phyloP scores from a whole-genome alignment of 1,140 invertebrate species.

The Drosophila guanche region DNA sequence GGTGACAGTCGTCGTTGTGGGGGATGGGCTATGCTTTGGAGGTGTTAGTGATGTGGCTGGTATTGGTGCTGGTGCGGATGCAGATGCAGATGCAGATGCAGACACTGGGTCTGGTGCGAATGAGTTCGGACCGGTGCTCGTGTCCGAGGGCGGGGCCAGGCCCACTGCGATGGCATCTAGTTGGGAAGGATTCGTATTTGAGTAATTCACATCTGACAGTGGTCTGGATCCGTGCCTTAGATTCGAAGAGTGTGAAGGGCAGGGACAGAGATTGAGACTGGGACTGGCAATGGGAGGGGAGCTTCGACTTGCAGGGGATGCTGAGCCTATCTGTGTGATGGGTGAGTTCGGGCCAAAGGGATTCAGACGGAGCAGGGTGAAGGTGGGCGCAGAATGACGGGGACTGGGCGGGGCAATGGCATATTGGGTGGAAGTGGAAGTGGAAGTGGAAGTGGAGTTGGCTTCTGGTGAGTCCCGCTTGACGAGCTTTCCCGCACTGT shows the following conservation, averaged over 20 bases:
- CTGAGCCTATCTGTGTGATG: constrained; percentile 17
- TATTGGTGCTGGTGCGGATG: constrained; percentile 54
- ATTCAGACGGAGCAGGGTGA: constrained; percentile 58
- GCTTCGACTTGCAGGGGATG: constrained; percentile 1
- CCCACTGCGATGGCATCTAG: constrained; percentile 81
- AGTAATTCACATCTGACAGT: constrained; percentile 57
- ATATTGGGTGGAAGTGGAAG: constrained; percentile 7
- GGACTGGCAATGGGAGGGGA: background rate
- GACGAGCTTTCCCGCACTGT: constrained; percentile 14
- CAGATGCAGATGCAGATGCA: constrained; percentile 42
- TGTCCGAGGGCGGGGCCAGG: constrained; percentile 46
- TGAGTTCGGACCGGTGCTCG: constrained; percentile 31
- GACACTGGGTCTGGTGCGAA: constrained; percentile 30
- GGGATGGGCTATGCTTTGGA: constrained; percentile 56
- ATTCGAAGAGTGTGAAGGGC: constrained; percentile 29
- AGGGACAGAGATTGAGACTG: constrained; percentile 16
- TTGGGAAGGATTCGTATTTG: constrained; percentile 75
- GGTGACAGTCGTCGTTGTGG: constrained; percentile 41
- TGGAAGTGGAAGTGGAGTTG: constrained; percentile 15
- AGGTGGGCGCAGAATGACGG: constrained; percentile 53
- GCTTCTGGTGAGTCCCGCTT: constrained; percentile 27
- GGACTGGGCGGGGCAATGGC: constrained; percentile 56
- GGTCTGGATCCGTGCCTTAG: constrained; percentile 39
- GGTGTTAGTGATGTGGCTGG: constrained; percentile 75
- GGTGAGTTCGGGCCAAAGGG: constrained; percentile 28